Evolutionary conservation across 2,113 vertebrate species (phyloP).

Genomic region (Charadrius vociferus): DNA sequence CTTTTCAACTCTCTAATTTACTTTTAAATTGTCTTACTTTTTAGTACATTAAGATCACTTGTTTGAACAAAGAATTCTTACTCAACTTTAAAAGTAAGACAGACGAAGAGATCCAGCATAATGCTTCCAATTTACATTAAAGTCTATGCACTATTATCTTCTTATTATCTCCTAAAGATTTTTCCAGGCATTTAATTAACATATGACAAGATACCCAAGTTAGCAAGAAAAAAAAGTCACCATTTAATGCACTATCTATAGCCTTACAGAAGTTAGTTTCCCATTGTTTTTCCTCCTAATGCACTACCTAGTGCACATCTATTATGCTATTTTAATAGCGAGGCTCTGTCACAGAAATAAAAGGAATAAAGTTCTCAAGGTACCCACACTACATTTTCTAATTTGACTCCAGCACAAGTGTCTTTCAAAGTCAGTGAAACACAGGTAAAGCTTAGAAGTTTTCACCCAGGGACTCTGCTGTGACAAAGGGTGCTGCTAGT

Average conservation of each 20-base stretch:
- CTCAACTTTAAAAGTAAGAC: constrained; percentile 36
- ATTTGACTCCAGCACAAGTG: not conserved
- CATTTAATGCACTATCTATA: constrained; percentile 60
- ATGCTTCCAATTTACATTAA: constrained; percentile 62
- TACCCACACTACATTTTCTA: not conserved
- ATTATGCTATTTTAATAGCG: constrained; percentile 50
- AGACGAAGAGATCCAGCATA: not conserved
- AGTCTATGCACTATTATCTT: constrained; percentile 48
- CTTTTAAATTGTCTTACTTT: constrained; percentile 49
- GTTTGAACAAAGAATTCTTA: constrained; percentile 22
- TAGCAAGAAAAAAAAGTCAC: not conserved
- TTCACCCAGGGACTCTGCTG: not conserved
- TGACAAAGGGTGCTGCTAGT: not conserved
- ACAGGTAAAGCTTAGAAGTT: not conserved
- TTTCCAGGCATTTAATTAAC: constrained; percentile 65
- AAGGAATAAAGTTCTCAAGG: constrained; percentile 26
- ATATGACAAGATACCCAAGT: constrained; percentile 62
- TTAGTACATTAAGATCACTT: constrained; percentile 40
- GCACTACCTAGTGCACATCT: constrained; percentile 6
- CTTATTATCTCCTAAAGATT: constrained; percentile 62
- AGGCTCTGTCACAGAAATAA: constrained; percentile 42
- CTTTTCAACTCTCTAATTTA: constrained; percentile 24
- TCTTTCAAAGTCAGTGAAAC: constrained; percentile 19
- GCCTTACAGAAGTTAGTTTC: constrained; percentile 39
- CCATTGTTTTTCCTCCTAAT: constrained; percentile 54